phyloP scores from a whole-genome alignment of 1,140 invertebrate genomes.

The Drosophila neocordata region DNA sequence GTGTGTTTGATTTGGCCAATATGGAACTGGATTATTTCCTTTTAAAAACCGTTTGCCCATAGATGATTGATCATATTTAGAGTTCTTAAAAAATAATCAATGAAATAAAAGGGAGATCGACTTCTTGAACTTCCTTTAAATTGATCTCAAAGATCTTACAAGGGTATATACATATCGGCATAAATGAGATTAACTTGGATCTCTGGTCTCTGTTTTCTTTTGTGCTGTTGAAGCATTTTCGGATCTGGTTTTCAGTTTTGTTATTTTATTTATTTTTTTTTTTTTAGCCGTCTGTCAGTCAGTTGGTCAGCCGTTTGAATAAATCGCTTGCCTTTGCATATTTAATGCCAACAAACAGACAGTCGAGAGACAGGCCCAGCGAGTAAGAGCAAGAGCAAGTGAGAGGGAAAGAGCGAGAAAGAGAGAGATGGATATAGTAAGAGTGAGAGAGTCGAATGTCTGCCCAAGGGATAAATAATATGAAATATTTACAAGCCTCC shows the following conservation, averaged over 20 bases:
- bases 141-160: background rate
- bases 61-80: too few relatives aligned
- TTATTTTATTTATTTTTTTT: conserved; percentile 28
- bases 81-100: too few relatives aligned
- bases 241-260: conserved; percentile 56
- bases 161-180: background rate
- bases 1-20: too few relatives aligned
- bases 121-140: background rate
- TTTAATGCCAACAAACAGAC: conserved; percentile 63
- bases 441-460: conserved; percentile 4
- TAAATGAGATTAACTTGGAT: background rate
- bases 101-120: too few relatives aligned
- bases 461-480: conserved; percentile 63
- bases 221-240: conserved; percentile 59
- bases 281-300: conserved; percentile 48
- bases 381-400: background rate
- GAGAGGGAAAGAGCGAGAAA: background rate
- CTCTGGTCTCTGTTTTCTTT: background rate
- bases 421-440: background rate
- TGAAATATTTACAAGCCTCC: conserved; percentile 64
- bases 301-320: conserved; percentile 47
- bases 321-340: conserved; percentile 71
- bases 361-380: background rate
- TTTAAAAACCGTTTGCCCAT: too few relatives aligned
- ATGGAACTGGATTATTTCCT: too few relatives aligned